phyloP scores from a whole-genome alignment of 2,113 vertebrate species.

The Steatornis caripensis region DNA sequence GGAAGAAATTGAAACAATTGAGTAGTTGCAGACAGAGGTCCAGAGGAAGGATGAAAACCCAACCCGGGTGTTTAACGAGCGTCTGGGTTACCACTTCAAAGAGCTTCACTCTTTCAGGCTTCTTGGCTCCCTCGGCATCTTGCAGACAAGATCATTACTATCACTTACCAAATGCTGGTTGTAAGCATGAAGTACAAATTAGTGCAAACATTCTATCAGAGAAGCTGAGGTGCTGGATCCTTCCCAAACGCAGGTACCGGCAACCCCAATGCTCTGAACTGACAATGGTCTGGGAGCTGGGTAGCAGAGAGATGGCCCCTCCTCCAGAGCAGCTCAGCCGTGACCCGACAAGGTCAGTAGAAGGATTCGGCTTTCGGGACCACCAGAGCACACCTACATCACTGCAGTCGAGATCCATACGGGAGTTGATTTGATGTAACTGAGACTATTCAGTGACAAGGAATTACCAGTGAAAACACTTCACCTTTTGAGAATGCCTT shows the following conservation, averaged over 20 bases:
- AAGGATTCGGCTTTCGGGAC: neutral
- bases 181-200: fast-evolving
- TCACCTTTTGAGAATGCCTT: neutral
- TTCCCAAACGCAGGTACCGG: neutral
- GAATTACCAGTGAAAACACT: neutral
- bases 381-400: fast-evolving
- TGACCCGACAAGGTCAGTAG: neutral
- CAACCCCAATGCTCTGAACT: neutral
- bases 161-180: neutral
- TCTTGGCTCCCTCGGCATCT: neutral
- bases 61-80: neutral
- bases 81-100: neutral
- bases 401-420: fast-evolving
- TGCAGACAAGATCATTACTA: neutral
- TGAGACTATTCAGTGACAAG: neutral
- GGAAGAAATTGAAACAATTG: neutral
- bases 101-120: neutral
- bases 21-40: neutral
- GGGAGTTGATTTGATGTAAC: neutral
- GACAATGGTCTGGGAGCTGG: neutral
- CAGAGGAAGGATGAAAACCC: neutral
- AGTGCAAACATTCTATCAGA: fast-evolving
- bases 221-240: neutral
- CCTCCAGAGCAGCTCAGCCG: neutral
- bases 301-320: neutral